Percentiles rank a stretch among this genome's conserved stretches.
Evolutionary conservation across 2,797 vertebrate genomes (phyloP).

Genomic region (Hydrophis major): DNA sequence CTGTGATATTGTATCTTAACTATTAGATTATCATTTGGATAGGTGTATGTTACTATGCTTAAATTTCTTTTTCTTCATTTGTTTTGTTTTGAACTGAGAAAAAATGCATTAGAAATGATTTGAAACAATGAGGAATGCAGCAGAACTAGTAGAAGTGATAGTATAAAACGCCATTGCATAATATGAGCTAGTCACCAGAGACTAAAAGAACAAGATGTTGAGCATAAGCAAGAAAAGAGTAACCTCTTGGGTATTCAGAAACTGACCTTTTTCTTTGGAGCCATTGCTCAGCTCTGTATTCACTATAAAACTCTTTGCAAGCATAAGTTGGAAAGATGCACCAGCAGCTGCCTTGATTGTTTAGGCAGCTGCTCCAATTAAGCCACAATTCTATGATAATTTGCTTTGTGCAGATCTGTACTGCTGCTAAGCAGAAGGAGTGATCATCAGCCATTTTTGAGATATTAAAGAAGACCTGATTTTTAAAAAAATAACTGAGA

Average conservation of each 20-base stretch:
- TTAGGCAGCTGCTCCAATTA: conserved; percentile 38
- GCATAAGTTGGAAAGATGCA: conserved; percentile 35
- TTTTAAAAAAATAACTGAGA: background rate
- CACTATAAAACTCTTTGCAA: conserved; percentile 23
- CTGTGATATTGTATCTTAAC: background rate
- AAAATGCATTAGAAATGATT: background rate
- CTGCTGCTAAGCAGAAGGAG: conserved; percentile 19
- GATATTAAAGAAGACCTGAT: background rate
- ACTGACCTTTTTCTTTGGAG: background rate
- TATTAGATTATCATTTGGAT: background rate
- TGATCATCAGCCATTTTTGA: conserved; percentile 1
- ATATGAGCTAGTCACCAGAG: background rate
- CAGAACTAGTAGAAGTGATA: background rate
- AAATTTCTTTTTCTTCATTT: background rate
- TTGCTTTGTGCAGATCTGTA: conserved; percentile 19
- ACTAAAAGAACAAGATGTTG: background rate
- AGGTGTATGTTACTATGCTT: background rate
- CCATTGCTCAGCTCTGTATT: conserved; percentile 1
- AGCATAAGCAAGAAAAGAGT: background rate
- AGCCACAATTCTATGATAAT: conserved; percentile 31
- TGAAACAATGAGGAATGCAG: background rate
- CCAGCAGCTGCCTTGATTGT: conserved; percentile 30
- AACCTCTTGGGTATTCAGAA: conserved; percentile 9
- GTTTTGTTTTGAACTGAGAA: background rate
- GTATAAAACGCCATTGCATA: background rate